phyloP scores from a whole-genome alignment of 2,113 vertebrate genomes.

The Penelope pileata region DNA sequence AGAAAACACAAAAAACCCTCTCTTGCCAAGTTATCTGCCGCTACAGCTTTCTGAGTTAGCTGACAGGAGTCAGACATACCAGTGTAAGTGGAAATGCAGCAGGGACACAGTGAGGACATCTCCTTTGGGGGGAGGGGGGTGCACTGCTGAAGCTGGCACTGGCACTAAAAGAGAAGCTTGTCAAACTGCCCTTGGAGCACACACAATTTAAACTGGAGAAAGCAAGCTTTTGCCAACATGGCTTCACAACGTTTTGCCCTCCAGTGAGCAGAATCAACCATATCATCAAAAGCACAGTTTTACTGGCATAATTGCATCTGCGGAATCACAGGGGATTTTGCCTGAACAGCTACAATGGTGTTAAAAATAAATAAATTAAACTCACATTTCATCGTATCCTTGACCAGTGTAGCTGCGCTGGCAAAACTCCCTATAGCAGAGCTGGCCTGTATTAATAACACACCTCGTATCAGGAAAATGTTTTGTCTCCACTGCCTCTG shows the following conservation, averaged over 20 bases:
- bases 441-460: neutral
- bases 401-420: neutral
- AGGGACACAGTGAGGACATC: neutral
- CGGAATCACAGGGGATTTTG: constrained; percentile 8
- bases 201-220: constrained; percentile 28
- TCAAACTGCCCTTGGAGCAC: constrained; percentile 43
- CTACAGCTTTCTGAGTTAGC: neutral
- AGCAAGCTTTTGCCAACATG: constrained; percentile 45
- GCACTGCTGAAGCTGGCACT: constrained; percentile 12
- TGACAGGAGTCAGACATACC: neutral
- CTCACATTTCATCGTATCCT: neutral
- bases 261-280: constrained; percentile 54
- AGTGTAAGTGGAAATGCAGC: neutral
- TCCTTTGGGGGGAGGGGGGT: neutral
- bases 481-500: neutral
- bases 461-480: neutral
- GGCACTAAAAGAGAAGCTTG: constrained; percentile 33
- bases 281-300: constrained; percentile 68
- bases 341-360: neutral
- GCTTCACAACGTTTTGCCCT: constrained; percentile 48
- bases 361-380: neutral
- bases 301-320: constrained; percentile 58
- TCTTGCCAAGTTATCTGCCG: neutral
- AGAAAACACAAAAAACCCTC: neutral
- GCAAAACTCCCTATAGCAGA: neutral